Evolutionary conservation across 1,140 invertebrate genomes (phyloP).

Genomic region (Trichonephila clavipes): DNA sequence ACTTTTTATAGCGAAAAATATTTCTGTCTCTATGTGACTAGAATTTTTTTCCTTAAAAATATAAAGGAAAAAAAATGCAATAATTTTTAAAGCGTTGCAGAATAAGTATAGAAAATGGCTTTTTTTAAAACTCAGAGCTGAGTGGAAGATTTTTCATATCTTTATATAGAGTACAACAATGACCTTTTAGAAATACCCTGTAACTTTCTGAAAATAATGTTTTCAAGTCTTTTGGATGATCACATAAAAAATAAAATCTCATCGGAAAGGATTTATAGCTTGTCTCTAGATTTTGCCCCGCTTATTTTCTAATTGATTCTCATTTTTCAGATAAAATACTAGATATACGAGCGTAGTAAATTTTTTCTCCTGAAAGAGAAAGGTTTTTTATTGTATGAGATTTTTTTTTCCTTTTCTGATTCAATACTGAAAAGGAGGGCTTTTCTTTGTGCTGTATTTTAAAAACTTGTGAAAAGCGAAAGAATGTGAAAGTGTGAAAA

Average conservation of each 20-base stretch:
- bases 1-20: neutral
- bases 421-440: neutral
- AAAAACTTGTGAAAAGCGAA: neutral
- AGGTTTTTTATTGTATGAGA: neutral
- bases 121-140: neutral
- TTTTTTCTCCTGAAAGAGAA: neutral
- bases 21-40: neutral
- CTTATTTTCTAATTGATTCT: slow-evolving; percentile 49
- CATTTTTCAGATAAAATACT: slow-evolving; percentile 55
- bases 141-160: slow-evolving; percentile 31
- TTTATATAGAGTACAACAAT: slow-evolving; percentile 41
- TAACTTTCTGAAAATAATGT: slow-evolving; percentile 37
- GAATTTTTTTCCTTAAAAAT: neutral
- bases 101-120: slow-evolving; percentile 10
- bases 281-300: slow-evolving; percentile 44
- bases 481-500: no score
- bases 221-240: slow-evolving; percentile 30
- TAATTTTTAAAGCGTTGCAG: slow-evolving; percentile 1
- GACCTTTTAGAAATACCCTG: neutral
- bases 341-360: slow-evolving; percentile 1
- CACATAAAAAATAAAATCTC: slow-evolving; percentile 31
- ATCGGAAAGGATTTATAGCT: slow-evolving; percentile 48
- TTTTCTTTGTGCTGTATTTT: neutral
- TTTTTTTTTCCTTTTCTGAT: neutral
- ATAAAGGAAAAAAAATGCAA: neutral